These are phyloP conservation scores for Sarcophilus harrisii DNA, from an alignment of 2,797 vertebrate genomes.

Conservation along the genomic window DNA sequence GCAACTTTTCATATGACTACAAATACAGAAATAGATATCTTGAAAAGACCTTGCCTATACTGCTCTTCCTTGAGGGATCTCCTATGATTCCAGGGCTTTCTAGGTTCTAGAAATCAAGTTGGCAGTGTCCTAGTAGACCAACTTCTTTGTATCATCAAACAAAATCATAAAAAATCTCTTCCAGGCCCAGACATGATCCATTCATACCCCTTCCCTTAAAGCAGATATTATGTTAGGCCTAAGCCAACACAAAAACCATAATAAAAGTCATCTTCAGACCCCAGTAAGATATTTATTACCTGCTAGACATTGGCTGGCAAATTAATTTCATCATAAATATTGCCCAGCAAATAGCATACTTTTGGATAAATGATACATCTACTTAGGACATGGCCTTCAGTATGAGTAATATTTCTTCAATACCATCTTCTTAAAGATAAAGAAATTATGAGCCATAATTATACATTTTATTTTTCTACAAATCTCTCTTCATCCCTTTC, in stretches of 20 bases:
- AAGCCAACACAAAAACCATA: conserved; percentile 54
- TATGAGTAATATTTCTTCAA: conserved; percentile 64
- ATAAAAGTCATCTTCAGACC: conserved; percentile 77
- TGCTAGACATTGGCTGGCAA: conserved; percentile 67
- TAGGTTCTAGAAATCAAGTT: neutral
- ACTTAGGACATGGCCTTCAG: conserved; percentile 49
- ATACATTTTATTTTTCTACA: conserved; percentile 57
- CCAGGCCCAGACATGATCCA: neutral
- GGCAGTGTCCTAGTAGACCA: neutral
- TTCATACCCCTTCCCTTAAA: neutral
- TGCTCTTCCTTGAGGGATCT: neutral
- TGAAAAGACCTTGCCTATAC: neutral
- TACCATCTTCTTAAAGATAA: conserved; percentile 63
- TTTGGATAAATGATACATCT: conserved; percentile 75
- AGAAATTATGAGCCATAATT: conserved; percentile 75
- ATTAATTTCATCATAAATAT: conserved; percentile 76
- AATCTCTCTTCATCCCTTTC: conserved; percentile 48
- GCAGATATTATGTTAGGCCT: conserved; percentile 14
- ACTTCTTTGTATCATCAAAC: neutral
- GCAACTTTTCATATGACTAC: too few species aligned
- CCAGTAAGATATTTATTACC: conserved; percentile 75
- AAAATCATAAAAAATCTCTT: neutral
- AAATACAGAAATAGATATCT: neutral
- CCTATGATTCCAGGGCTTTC: neutral
- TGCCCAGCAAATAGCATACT: conserved; percentile 72